Evolutionary conservation across 2,113 vertebrate species (phyloP).

Genomic region (Platanista minor): DNA sequence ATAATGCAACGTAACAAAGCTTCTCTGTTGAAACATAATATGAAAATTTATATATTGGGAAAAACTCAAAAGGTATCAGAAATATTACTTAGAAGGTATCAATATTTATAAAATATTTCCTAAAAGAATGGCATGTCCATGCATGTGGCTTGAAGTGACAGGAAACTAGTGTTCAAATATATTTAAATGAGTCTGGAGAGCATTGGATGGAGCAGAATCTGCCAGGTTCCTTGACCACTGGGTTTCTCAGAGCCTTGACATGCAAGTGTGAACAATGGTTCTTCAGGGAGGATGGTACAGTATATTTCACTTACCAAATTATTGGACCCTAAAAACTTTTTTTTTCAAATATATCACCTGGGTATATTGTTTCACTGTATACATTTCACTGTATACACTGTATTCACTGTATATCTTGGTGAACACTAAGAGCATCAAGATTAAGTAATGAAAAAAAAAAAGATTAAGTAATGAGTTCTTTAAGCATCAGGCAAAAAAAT

Average conservation of each 20-base stretch:
- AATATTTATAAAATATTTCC: neutral
- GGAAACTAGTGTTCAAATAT: neutral
- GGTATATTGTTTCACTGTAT: neutral
- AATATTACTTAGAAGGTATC: neutral
- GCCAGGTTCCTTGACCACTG: neutral
- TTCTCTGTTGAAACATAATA: neutral
- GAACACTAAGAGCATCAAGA: neutral
- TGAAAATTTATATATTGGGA: neutral
- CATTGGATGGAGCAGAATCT: neutral
- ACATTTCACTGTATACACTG: neutral
- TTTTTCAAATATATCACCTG: neutral
- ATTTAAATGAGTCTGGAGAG: neutral
- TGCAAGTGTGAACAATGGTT: rapidly evolving
- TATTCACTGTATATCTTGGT: neutral
- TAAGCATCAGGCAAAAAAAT: neutral
- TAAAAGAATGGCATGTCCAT: neutral
- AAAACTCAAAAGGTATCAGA: neutral
- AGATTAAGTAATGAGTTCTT: neutral
- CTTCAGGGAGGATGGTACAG: neutral
- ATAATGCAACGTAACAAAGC: neutral
- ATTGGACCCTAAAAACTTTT: neutral
- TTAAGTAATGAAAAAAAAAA: neutral
- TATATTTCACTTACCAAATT: neutral
- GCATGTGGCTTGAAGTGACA: neutral
- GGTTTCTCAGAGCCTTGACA: neutral